Base-by-base conservation (phyloP, 1,140 invertebrate species). In the Calephelis nemesis region DNA sequence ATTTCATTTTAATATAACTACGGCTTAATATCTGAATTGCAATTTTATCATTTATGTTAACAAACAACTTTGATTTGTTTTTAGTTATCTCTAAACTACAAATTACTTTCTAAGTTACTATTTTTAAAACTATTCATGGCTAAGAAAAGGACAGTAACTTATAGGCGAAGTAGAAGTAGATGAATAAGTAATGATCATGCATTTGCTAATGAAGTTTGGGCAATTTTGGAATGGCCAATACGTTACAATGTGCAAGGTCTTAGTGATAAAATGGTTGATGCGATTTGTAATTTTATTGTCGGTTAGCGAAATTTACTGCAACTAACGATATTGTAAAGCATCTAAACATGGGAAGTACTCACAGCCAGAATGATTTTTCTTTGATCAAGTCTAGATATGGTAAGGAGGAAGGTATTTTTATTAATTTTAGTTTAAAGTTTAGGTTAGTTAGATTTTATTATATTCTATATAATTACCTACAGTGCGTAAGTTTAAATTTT, bases 341-440 rank as follows among this genome's bases (percentile, higher is more conserved):
- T 84, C 83, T 88, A 87, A 90, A 87, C 64, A 79, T 84, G 78
- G 81, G 79, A 84, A 87, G 71, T 85, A 82, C 75, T 91, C 89
- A 91, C 89, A 91, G 89, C 89, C 89, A 89, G 89, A 85, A 91
- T 91, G 89, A 91, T 90, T 88, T 81, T 83, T 75, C 78, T 82
- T 84, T 85, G 75, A 81, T 85, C 84, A 79, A 83, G 83, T 85
- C 81, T 88, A 91, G 84, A 87, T 87, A 89, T 87, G 87, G 78
- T 87, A 84, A 80, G 79, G 81, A 79, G 81, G 74, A 81, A 83
- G 78, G 76, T 78, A 74, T 67, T 71, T 79, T 81, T 76, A 78
- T 73, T 74, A 83, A 72, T 78, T 83, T 81, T 81, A 84, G 73
- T 79, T 82, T 87, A 74, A 80, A 83, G 74, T 87, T 83, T 84